Conservation (phyloP, 1,140 invertebrate species). For the Zaprionus tsacasi region DNA sequence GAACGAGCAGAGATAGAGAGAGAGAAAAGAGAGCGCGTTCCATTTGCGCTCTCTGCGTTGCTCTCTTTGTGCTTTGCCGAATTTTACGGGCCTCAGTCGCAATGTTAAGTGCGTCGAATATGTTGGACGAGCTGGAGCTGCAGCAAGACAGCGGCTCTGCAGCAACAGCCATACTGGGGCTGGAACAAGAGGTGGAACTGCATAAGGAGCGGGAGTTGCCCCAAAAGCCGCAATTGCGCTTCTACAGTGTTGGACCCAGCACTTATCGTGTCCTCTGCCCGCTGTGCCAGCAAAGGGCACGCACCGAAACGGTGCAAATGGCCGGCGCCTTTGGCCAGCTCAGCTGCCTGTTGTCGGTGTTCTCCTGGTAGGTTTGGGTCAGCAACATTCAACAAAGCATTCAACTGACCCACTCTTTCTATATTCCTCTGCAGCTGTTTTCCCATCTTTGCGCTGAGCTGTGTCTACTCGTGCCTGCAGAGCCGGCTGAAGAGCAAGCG, state of each 20-base stretch:
- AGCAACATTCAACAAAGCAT: background rate
- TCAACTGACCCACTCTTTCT: background rate
- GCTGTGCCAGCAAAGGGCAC: conserved; percentile 58
- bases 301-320: conserved; percentile 72
- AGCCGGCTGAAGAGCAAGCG: conserved; percentile 76
- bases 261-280: conserved; percentile 69
- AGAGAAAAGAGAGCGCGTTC: background rate
- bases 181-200: conserved; percentile 27
- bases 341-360: conserved; percentile 64
- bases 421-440: conserved; percentile 68
- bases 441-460: conserved; percentile 74
- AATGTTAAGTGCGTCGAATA: conserved; percentile 52
- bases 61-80: background rate
- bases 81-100: conserved; percentile 45
- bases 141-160: conserved; percentile 27
- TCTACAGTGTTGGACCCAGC: conserved; percentile 69
- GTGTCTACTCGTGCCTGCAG: conserved; percentile 72
- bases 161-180: conserved; percentile 35
- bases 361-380: conserved; percentile 65
- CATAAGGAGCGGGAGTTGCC: conserved; percentile 11
- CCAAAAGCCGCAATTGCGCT: conserved; percentile 64
- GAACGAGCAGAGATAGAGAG: background rate
- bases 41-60: background rate
- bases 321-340: conserved; percentile 65
- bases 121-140: conserved; percentile 60